Percentiles rank a stretch among this genome's conserved stretches.
phyloP scores from a whole-genome alignment of 2,888 invertebrate genomes.

The Callimorpha dominula region DNA sequence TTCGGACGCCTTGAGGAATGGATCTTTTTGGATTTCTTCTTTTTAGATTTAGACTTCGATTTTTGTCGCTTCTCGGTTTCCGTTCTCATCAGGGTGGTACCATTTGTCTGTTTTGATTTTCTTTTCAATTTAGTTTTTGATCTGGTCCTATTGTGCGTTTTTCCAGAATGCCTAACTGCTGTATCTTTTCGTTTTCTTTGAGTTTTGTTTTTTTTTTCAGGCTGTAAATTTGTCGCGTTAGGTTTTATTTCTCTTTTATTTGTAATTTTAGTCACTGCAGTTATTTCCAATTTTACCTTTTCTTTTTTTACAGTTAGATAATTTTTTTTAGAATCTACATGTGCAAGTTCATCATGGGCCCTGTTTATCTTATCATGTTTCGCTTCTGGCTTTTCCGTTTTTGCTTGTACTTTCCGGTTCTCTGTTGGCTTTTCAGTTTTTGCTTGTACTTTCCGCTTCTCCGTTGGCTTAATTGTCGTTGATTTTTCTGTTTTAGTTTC shows the following conservation, averaged over 20 bases:
- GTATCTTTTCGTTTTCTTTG: not conserved
- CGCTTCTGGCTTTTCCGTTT: not conserved
- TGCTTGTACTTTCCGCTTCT: constrained; percentile 8
- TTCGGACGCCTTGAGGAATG: not conserved
- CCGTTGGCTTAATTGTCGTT: not conserved
- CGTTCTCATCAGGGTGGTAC: not conserved
- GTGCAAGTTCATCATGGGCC: not conserved
- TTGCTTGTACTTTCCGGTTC: constrained; percentile 6
- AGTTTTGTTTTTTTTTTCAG: not conserved
- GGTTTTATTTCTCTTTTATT: not conserved
- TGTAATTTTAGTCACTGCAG: not conserved
- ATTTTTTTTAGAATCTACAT: not conserved
- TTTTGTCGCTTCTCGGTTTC: not conserved
- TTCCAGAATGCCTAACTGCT: not conserved
- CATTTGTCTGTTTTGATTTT: not conserved
- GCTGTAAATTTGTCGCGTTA: not conserved
- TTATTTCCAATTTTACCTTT: not conserved
- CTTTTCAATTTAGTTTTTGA: not conserved
- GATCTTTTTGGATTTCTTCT: constrained; percentile 4
- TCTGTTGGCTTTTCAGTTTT: not conserved
- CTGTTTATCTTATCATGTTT: not conserved
- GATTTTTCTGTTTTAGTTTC: not conserved
- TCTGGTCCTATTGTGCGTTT: not conserved
- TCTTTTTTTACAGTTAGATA: not conserved
- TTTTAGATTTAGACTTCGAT: constrained; percentile 9